These are phyloP conservation scores for Oscheius sp. DNA, from an alignment of 1,140 invertebrate genomes.

Conservation along the genomic window DNA sequence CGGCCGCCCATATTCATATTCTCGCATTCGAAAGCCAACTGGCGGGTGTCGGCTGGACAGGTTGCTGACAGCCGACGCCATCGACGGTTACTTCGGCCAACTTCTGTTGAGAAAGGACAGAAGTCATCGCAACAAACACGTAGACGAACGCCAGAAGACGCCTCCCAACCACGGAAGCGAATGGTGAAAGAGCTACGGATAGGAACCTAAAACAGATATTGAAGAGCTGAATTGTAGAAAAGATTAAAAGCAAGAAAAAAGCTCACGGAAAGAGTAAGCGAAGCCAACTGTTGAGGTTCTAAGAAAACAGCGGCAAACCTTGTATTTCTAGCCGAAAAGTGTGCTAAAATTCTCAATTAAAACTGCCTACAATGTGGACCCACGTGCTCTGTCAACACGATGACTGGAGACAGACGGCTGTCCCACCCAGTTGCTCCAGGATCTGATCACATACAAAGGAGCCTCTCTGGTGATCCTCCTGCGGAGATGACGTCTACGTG, in stretches of 20 bases:
- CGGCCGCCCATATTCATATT: not conserved
- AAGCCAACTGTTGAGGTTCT: not conserved
- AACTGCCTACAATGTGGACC: not conserved
- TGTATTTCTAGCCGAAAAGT: not conserved
- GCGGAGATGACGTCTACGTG: not conserved
- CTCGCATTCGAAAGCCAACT: conserved; percentile 1
- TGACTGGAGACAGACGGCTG: not conserved
- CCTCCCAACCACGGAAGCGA: not conserved
- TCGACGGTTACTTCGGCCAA: not conserved
- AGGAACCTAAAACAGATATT: not conserved
- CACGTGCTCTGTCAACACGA: not conserved
- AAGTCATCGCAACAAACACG: conserved; percentile 10
- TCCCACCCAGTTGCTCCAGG: conserved; percentile 3
- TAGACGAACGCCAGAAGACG: not conserved
- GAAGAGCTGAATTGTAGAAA: not conserved
- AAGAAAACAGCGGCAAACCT: conserved; percentile 5
- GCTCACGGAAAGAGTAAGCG: not conserved
- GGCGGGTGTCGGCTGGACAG: not conserved
- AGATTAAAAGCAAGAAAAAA: not conserved
- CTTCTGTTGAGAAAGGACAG: conserved; percentile 14
- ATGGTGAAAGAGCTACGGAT: not conserved
- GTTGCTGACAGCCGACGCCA: not conserved
- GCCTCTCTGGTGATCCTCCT: not conserved
- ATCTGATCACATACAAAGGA: not conserved
- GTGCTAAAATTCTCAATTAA: not conserved